Evolutionary conservation across 2,888 invertebrate species (phyloP).

Genomic region (Scotopteryx bipunctaria): DNA sequence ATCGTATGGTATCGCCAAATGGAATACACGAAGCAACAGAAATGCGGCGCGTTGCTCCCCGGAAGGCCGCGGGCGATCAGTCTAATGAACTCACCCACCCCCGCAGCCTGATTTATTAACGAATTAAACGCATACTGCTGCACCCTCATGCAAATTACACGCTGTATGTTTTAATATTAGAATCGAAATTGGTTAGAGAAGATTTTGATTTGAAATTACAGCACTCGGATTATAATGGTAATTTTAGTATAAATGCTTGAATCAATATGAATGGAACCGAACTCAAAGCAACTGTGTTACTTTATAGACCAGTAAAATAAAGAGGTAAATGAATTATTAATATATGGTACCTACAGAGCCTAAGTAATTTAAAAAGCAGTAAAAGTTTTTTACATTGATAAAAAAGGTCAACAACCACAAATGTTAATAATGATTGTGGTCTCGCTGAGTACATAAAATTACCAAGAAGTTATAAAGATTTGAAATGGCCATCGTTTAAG

Average conservation of each 20-base stretch:
- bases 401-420: constrained; percentile 18
- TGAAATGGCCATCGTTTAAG: constrained; percentile 42
- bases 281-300: not conserved
- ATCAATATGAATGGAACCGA: no score
- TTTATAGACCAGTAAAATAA: not conserved
- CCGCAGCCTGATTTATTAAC: constrained; percentile 81
- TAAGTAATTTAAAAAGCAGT: constrained; percentile 4
- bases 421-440: constrained; percentile 17
- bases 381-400: constrained; percentile 9
- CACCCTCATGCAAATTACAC: constrained; percentile 68
- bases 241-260: no score
- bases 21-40: constrained; percentile 70
- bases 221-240: constrained; percentile 1
- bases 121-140: constrained; percentile 81
- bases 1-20: constrained; percentile 63
- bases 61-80: constrained; percentile 78
- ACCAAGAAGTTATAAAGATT: constrained; percentile 31
- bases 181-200: constrained; percentile 32
- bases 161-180: constrained; percentile 40
- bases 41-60: constrained; percentile 65
- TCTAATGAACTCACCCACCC: constrained; percentile 81
- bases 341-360: no score
- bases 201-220: constrained; percentile 21
- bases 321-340: not conserved
- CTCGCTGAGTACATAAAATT: constrained; percentile 23